Evolutionary conservation across 1,140 invertebrate genomes (phyloP), one percentile per base, ranked within the genome.

Genomic region (Aphis gossypii): DNA sequence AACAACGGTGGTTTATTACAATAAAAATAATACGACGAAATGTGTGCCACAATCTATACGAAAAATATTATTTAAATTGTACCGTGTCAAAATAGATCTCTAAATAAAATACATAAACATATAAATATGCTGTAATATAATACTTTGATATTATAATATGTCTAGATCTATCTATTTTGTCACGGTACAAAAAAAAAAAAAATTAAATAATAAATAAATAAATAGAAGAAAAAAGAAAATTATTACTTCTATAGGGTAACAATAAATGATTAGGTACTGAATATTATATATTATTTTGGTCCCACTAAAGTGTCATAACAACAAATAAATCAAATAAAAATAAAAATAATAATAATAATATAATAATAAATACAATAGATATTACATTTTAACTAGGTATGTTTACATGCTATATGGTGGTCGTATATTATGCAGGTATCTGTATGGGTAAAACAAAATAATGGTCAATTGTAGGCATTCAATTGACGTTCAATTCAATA

Each of bases 271-370:
- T 48, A 48, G n/a, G 25, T 48, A 87, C 11, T 87, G 60, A 76
- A 46, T 89, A 23, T 35, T 23, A 54, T 35, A 54, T 35, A 54
- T 89, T 38, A 41, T 56, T 89, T 89, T 90, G 89, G 89, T 90
- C 89, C 89, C 89, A 68, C 89, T 68, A 90, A 89, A 54, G n/a
- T 38, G 54, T 89, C 48, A 60, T 90, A 30, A 90, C 30, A 60
- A 90, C 20, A 89, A 54, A 90, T 38, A n/a, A 56, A 60, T 60
- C n/a, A 90, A 90, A 90, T 56, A 60, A 90, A 44, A 90, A 44
- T 90, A 90, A 60, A 41, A 56, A 68, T 48, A 88, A 88, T 46
- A 87, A 87, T 6, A 60, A 54, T 84, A 44, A 25, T 46, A 54
- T 41, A 41, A 51, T n/a, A 87, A 54, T 38, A 56, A 90, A 90